Evolutionary conservation across 2,888 invertebrate species (phyloP).

Genomic region (Tanypteryx hageni): DNA sequence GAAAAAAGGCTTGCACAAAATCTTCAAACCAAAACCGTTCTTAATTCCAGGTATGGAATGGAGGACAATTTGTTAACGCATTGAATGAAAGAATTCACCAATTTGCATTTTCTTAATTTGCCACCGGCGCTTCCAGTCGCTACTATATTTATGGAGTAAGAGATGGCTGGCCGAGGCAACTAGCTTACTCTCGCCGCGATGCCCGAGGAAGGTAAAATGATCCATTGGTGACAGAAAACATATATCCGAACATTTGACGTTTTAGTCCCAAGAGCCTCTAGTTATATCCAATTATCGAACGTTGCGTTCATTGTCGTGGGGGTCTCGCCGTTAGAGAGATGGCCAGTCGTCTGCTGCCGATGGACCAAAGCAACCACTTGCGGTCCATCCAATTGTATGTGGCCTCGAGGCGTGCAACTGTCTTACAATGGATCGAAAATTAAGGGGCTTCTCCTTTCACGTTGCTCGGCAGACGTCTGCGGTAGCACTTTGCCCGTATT

Average conservation of each 20-base stretch:
- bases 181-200: neutral
- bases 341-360: neutral
- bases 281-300: conserved; percentile 39
- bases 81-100: conserved; percentile 16
- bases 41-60: no score
- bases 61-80: conserved; percentile 28
- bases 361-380: neutral
- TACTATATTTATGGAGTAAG: no score
- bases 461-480: no score
- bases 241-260: conserved; percentile 26
- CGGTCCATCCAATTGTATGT: neutral
- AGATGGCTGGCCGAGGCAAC: no score
- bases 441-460: no score
- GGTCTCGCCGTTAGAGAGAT: neutral
- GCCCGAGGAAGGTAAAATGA: neutral
- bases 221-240: conserved; percentile 19
- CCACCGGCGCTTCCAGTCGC: neutral
- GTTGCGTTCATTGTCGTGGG: neutral
- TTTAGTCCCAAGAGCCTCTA: neutral
- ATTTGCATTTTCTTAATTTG: conserved; percentile 41
- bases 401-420: no score
- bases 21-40: no score
- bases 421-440: no score
- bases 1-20: no score
- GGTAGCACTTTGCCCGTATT: no score